Evolutionary conservation across 2,113 vertebrate species (phyloP), one percentile per base, ranked within the genome.

Genomic region (Phalacrocorax carbo): DNA sequence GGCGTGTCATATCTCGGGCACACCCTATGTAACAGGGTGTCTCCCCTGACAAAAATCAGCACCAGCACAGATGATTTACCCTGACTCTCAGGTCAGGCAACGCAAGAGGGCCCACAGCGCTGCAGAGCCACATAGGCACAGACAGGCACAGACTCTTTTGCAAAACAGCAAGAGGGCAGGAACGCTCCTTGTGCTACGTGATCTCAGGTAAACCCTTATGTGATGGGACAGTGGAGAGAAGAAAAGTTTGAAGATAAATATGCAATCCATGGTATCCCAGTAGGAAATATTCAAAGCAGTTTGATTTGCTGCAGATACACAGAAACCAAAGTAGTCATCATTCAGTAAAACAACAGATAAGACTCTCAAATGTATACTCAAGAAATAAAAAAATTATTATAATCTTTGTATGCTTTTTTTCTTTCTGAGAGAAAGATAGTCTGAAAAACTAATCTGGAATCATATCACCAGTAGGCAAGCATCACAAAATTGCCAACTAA

Each of bases 1-100:
- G 14, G 13, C 14, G 17, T 2, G 4, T 5, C 8, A 0, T 46
- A 21, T 3, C n/a, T 36, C 11, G n/a, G 38, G 19, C 6, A 2
- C 30, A 15, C 20, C 5, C 8, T 9, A 2, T 38, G 27, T 17
- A 19, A 27, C 17, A 27, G 46, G 6, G 8, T 15, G 23, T 23
- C 7, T 49, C 16, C 25, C 38, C 18, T 27, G 13, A 42, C 22
- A 54, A 36, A 77, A 78, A 25, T 7, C 48, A 44, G 3, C 19
- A 55, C 13, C 19, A 34, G n/a, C 26, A 49, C 30, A 78, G 70
- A 7, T 10, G 40, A 66, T 19, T 46, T 20, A 9, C 7, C 30
- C 57, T 22, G 21, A 0, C 5, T 15, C 5, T 12, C 51, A 34
- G 46, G 46, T 23, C 26, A 21, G n/a, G 32, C 19, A 21, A 26